phyloP scores from a whole-genome alignment of 2,888 invertebrate species.

The Tenodera sinensis region DNA sequence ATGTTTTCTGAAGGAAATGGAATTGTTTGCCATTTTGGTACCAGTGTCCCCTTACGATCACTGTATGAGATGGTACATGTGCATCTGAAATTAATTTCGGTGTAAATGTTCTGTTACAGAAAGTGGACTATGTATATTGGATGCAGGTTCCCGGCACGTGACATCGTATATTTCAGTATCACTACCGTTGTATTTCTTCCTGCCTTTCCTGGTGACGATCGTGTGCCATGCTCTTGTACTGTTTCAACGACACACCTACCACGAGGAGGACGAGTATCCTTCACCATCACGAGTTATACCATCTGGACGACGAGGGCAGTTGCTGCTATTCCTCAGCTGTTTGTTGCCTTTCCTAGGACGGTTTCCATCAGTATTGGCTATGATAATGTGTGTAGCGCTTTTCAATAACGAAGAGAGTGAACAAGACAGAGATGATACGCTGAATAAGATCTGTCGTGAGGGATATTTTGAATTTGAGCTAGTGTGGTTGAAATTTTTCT shows the following conservation, averaged over 20 bases:
- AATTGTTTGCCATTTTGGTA: too few relatives aligned
- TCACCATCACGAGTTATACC: neutral
- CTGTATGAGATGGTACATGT: too few relatives aligned
- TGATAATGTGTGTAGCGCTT: neutral
- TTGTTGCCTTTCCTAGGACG: neutral
- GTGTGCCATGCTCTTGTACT: neutral
- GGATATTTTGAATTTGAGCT: neutral
- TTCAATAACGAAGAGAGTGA: neutral
- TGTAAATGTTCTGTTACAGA: neutral
- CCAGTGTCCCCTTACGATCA: too few relatives aligned
- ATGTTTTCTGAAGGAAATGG: too few relatives aligned
- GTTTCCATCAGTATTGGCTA: neutral
- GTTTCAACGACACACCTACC: neutral
- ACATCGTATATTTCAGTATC: neutral
- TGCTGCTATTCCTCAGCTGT: neutral
- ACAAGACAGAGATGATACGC: neutral
- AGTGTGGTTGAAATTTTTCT: neutral
- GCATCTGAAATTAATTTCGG: too few relatives aligned
- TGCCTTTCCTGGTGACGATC: neutral
- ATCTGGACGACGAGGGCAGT: neutral
- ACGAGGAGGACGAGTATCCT: slow-evolving; percentile 5
- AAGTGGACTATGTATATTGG: neutral
- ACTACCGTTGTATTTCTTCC: neutral
- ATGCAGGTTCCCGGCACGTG: neutral
- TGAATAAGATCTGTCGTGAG: neutral